Percentiles rank a stretch among this genome's conserved stretches.
Conservation (phyloP, 1,140 invertebrate genomes). For the Leptopilina clavipes region DNA sequence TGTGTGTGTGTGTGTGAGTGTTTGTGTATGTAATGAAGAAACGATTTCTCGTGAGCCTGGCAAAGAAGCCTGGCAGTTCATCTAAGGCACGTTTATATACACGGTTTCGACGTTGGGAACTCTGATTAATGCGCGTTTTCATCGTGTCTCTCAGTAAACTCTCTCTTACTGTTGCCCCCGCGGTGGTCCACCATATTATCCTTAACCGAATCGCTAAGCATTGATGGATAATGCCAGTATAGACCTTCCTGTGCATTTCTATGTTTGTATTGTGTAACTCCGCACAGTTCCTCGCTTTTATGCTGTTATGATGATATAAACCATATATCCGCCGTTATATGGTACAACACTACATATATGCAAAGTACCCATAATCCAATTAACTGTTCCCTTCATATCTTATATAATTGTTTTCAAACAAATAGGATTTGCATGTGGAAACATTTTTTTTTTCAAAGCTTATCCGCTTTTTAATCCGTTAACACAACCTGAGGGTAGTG, state of each 20-base stretch:
- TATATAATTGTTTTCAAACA: background rate
- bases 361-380: constrained; percentile 10
- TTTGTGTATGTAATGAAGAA: background rate
- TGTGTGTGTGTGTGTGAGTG: too few species aligned
- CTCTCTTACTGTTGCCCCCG: constrained; percentile 39
- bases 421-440: background rate
- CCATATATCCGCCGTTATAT: background rate
- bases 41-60: constrained; percentile 26
- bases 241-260: constrained; percentile 50
- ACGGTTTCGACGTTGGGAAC: constrained; percentile 54
- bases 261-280: constrained; percentile 52
- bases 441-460: too few species aligned
- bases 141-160: constrained; percentile 50
- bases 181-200: constrained; percentile 59
- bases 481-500: too few species aligned
- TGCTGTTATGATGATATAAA: constrained; percentile 45
- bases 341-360: too few species aligned
- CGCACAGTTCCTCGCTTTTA: constrained; percentile 28
- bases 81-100: constrained; percentile 23
- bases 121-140: constrained; percentile 62
- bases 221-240: constrained; percentile 56
- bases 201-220: constrained; percentile 50
- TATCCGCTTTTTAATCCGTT: too few species aligned
- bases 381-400: constrained; percentile 1
- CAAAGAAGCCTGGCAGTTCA: constrained; percentile 21